Evolutionary conservation across 2,797 vertebrate species (phyloP), one percentile per base, ranked within the genome.

Genomic region (Chanos chanos): DNA sequence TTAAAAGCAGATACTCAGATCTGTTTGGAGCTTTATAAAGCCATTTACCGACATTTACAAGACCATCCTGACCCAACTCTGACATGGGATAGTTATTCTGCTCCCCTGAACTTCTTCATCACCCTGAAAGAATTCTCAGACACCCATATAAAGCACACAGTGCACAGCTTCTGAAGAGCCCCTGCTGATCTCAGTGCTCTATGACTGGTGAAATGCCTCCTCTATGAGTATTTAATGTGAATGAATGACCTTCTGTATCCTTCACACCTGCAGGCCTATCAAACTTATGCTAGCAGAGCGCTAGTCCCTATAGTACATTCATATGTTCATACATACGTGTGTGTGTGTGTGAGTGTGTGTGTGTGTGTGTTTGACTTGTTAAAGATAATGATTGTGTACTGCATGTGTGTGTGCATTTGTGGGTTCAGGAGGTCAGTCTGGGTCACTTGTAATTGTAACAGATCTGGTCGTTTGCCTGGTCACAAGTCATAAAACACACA

Each of bases 1-100:
- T n/a, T n/a, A n/a, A n/a, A n/a, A n/a, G n/a, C n/a, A n/a, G n/a
- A n/a, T n/a, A n/a, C n/a, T n/a, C 16, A 7, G 25, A 18, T 44
- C 49, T 50, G 50, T 50, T 54, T 31, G 55, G 64, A 67, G 55
- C 63, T 61, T 70, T 66, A 74, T 72, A 12, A 64, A 75, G 61
- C 61, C 39, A 25, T 65, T 9, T 57, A 28, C 39, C 72, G 79
- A 79, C 77, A 68, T 86, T 83, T 84, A 83, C 71, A 51, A 77
- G 80, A 66, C 71, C 60, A 43, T 37, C 1, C 27, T 79, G 83
- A 75, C 73, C 75, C 61, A 3, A 0, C 43, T 8, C 10, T 70
- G 44, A 69, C 65, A 74, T 63, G 50, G 40, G 66, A 62, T 60
- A 59, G 25, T 66, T 62, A 65, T 62, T 49, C 3, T 37, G 49